These are phyloP conservation scores for Pristionchus arcanus DNA, from an alignment of 2,888 invertebrate species.

Conservation along the genomic window DNA sequence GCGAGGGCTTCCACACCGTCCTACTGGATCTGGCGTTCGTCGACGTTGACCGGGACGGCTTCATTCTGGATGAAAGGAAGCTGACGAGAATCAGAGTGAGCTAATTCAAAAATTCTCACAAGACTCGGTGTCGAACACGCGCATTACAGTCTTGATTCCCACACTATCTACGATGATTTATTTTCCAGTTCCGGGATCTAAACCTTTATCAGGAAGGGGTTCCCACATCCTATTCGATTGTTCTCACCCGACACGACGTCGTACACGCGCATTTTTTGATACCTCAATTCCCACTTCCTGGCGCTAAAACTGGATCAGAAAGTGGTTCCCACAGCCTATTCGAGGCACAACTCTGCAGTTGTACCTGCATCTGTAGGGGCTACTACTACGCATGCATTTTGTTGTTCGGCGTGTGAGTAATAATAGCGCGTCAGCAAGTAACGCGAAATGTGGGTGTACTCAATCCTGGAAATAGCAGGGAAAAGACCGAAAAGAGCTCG, in stretches of 20 bases:
- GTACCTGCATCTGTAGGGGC: neutral
- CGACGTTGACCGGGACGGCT: constrained; percentile 57
- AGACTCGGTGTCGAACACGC: too few species aligned
- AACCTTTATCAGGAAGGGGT: neutral
- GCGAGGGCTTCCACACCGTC: constrained; percentile 78
- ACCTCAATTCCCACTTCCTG: too few species aligned
- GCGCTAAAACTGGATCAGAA: neutral
- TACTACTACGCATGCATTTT: neutral
- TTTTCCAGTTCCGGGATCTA: neutral
- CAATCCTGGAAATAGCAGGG: neutral
- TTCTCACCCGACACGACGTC: too few species aligned
- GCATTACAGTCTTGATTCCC: too few species aligned
- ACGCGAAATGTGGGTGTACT: neutral
- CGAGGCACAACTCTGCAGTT: neutral
- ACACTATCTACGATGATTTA: too few species aligned
- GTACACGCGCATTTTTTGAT: too few species aligned
- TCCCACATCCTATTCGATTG: neutral
- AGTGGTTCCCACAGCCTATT: neutral
- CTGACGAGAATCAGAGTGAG: constrained; percentile 59
- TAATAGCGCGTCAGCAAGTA: neutral
- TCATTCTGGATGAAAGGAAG: constrained; percentile 58
- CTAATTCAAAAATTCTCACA: neutral
- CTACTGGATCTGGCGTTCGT: constrained; percentile 77
- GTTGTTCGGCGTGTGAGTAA: neutral
- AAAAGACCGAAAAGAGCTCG: neutral